These are phyloP conservation scores for Hypsibius dujardini DNA, from an alignment of 1,140 invertebrate genomes.

Conservation along the genomic window DNA sequence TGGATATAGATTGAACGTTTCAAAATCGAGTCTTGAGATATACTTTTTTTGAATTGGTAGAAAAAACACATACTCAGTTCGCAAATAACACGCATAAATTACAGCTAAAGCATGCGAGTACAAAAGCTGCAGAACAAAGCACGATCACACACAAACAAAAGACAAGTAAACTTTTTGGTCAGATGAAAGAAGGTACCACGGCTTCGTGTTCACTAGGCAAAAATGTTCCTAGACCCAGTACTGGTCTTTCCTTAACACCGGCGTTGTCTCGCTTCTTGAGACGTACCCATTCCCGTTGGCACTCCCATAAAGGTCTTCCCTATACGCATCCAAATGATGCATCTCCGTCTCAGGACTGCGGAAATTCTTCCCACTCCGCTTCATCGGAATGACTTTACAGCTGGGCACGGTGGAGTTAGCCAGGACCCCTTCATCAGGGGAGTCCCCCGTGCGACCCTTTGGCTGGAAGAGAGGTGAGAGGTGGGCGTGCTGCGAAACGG, in stretches of 20 bases:
- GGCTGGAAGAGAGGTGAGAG: neutral
- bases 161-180: too few relatives aligned
- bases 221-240: neutral
- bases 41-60: too few relatives aligned
- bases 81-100: too few relatives aligned
- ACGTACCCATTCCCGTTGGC: neutral
- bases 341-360: slow-evolving; percentile 4
- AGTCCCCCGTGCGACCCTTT: neutral
- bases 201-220: too few relatives aligned
- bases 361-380: neutral
- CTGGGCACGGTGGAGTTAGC: neutral
- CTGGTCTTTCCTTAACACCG: slow-evolving; percentile 8
- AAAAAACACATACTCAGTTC: too few relatives aligned
- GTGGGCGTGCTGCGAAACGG: slow-evolving; percentile 12
- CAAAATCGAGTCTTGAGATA: too few relatives aligned
- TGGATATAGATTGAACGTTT: too few relatives aligned
- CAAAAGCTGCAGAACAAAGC: too few relatives aligned
- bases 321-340: slow-evolving; percentile 4
- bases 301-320: slow-evolving; percentile 7
- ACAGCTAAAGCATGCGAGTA: too few relatives aligned
- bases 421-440: neutral
- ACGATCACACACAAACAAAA: too few relatives aligned
- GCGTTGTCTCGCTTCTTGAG: neutral
- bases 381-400: slow-evolving; percentile 9
- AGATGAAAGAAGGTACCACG: too few relatives aligned